Evolutionary conservation across 2,113 vertebrate species (phyloP), one percentile per base, ranked within the genome.

Genomic region (Dipodomys spectabilis): DNA sequence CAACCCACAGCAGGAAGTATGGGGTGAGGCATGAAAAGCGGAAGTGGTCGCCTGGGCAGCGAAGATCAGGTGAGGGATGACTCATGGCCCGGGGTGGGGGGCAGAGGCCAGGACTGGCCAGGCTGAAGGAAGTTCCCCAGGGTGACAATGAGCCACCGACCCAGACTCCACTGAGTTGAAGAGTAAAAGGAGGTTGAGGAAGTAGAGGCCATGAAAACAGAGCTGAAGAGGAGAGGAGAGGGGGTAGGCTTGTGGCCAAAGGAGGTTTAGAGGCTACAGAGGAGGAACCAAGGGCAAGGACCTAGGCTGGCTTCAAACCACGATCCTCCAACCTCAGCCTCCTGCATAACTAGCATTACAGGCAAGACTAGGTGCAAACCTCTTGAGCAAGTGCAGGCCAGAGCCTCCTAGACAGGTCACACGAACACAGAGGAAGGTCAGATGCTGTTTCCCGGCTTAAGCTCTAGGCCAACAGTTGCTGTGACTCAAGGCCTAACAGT

Each of bases 1-100:
- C 12, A 53, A 13, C 53, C 53, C 53, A 57, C 53, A 57, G 53
- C 53, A 57, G 53, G 53, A 57, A 57, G 15, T 57, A 13, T 57
- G 11, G 11, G 12, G 15, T 4, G 53, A 57, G 53, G 53, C 53
- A 16, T 15, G 53, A 16, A 57, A 16, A 57, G 53, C 2, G 91
- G 88, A 97, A 93, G 93, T 79, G 91, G 92, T n/a, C 91, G 79
- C 49, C 45, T 81, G 68, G 69, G 68, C 5, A 45, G 45, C 82
- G 28, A 57, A 39, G 27, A 64, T 65, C 62, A 35, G 75, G 73
- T 65, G 86, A 92, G 68, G 23, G 8, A 12, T 28, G 18, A 60
- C n/a, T 27, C 68, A 3, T 67, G 19, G 57, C 49, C 83, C 3
- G 6, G 39, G 39, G 39, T 39, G 39, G 39, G 39, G 39, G 39